Conservation (phyloP, 2,888 invertebrate species). For the Bhutanitis thaidina region DNA sequence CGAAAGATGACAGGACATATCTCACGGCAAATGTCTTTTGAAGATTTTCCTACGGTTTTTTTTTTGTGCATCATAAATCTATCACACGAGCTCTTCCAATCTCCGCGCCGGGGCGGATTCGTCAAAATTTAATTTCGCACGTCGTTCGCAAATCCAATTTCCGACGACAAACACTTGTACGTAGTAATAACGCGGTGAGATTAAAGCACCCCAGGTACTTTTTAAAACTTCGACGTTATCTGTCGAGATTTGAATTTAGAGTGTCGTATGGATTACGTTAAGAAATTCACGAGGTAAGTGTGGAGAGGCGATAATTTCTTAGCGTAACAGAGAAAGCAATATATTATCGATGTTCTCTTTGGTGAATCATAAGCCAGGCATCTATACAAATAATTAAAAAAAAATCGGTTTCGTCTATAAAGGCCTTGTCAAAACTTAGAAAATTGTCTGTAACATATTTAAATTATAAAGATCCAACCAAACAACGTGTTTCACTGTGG, state of each 20-base stretch:
- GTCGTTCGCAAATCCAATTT: conserved; percentile 9
- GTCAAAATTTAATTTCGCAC: conserved; percentile 13
- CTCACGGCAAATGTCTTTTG: neutral
- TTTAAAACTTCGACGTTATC: neutral
- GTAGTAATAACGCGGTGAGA: neutral
- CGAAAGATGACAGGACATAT: neutral
- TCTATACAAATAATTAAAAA: no score
- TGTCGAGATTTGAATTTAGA: neutral
- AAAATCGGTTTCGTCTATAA: no score
- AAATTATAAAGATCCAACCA: no score
- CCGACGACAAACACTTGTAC: conserved; percentile 6
- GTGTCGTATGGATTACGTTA: neutral
- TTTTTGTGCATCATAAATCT: neutral
- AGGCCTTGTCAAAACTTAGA: no score
- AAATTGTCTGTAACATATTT: no score
- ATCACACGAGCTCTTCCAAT: neutral
- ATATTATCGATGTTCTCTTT: no score
- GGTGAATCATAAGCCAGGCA: no score
- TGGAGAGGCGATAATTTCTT: no score
- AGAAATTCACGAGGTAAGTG: neutral
- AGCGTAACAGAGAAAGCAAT: no score
- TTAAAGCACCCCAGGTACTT: conserved; percentile 6
- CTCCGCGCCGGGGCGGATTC: neutral
- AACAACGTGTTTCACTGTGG: no score
- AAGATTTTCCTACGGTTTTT: neutral